Evolutionary conservation across 2,113 vertebrate genomes (phyloP), one percentile per base, ranked within the genome.

Genomic region (Phalacrocorax brasilianus): DNA sequence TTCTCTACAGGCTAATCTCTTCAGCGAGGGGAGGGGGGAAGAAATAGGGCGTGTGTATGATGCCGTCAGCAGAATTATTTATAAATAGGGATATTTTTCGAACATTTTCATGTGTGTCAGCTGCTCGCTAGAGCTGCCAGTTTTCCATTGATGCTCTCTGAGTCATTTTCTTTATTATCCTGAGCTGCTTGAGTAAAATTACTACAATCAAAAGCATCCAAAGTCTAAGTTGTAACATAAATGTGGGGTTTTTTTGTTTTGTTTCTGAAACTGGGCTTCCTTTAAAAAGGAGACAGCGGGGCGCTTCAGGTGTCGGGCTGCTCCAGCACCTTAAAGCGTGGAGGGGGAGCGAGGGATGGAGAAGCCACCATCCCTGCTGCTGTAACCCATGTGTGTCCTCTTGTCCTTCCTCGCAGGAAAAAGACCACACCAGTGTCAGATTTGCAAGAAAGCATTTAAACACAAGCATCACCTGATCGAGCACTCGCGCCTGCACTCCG

Each of bases 371-470:
- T 50, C 55, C 12, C 1, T 61, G 79, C 40, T 11, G 21, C 73
- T 33, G 58, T 98, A 97, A 98, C 88, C 72, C 56, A 9, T 3
- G 65, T 33, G 30, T 97, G 74, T 91, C 50, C 24, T 95, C 97
- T 98, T 98, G 94, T 98, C 98, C 95, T 98, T 97, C 92, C 97
- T 96, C 4, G 6, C 98, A 99, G 99, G 99, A 98, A 99, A 99
- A 98, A 98, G 99, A 98, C 99, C 99, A 66, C 99, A 99, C 97
- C 99, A 99, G 98, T 99, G 99, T 98, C 99, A 99, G 98, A 99
- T 99, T 98, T 99, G 99, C 98, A 99, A 99, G 99, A 99, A 99
- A 97, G 99, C 99, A 44, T 99, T 99, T 92, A 99, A 99, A 99
- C 99, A 99, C 99, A 99, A 99, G 98, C 99, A 99, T 95, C 99